A percentile compares a stretch with the other conserved stretches of the same genome.
These are phyloP conservation scores for Halcyon chelicuti DNA, from an alignment of 2,797 vertebrate genomes.

Conservation along the genomic window DNA sequence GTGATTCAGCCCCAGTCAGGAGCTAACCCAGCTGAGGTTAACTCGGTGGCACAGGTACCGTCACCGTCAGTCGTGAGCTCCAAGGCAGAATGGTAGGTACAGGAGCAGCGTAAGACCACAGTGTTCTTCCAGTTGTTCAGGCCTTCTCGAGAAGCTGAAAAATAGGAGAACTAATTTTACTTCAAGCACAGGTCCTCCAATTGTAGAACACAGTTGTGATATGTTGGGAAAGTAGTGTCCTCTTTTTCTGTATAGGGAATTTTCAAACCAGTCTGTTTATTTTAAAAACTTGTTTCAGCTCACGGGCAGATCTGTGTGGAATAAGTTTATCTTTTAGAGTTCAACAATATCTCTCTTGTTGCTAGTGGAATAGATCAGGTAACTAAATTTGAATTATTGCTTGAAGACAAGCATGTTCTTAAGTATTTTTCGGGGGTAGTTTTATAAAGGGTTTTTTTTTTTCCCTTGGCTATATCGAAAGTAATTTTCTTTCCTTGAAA, in stretches of 20 bases:
- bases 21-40: not conserved
- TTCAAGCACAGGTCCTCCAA: not conserved
- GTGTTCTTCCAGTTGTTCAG: rapidly evolving
- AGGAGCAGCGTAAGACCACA: not conserved
- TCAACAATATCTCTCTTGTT: not conserved
- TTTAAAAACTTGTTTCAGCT: not conserved
- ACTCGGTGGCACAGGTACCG: not conserved
- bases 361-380: not conserved
- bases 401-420: not conserved
- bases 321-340: not conserved
- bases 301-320: not conserved
- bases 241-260: not conserved
- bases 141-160: not conserved
- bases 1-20: not conserved
- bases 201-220: not conserved
- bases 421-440: not conserved
- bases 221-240: rapidly evolving
- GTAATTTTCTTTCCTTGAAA: not conserved
- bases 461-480: not conserved
- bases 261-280: not conserved
- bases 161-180: not conserved
- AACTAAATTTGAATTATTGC: not conserved
- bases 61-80: not conserved
- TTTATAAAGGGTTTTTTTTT: not conserved
- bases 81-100: not conserved